Base-by-base conservation (phyloP, 2,888 invertebrate species). In the Torymus tubicola region DNA sequence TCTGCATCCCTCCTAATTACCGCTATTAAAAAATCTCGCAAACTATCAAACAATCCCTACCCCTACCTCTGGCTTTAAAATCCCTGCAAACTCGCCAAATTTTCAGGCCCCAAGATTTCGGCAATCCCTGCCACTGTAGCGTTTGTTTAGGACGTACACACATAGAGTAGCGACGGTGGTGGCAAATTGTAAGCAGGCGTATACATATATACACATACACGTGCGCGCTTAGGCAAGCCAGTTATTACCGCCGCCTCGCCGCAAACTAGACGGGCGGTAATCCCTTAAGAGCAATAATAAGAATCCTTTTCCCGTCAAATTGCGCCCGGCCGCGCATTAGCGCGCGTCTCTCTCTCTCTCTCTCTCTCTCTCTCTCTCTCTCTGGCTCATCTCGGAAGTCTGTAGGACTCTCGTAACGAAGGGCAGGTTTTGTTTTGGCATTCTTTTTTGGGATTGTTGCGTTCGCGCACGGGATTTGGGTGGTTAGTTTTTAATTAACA, bases 271-370 rank as follows among this genome's bases (percentile, higher is more conserved):
- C 85, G 85, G 85, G 86, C 86, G 84, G 86, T 89, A 90, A 90
- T 90, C 90, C 89, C 90, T 89, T 89, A 90, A 90, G 90, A 90
- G 89, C 89, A 90, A 90, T 90, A 90, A 89, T 89, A 89, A 88
- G 89, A 89, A 89, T 89, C 89, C 89, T 89, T 88, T 88, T 86
- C 85, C 85, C 65, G 70, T 80, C 70, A 75, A 80, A 75, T 71
- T 80, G 65, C 74, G 57, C 50, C 55, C 11, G 11, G 10, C 8
- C 18, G 11, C 24, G 14, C 16, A 67, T 72, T 67, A 73, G 61
- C n/a, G 16, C 12, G 16, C 52, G 12, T 13, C 42, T 16, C 58
- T 78, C 60, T 53, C 53, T 31, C 58, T 0, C 18, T 69, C 16
- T 11, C 3, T 16, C 10, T 16, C 24, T 55, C 31, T 11, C 13